phyloP scores from a whole-genome alignment of 2,888 invertebrate species.

The Athripsodes cinereus region DNA sequence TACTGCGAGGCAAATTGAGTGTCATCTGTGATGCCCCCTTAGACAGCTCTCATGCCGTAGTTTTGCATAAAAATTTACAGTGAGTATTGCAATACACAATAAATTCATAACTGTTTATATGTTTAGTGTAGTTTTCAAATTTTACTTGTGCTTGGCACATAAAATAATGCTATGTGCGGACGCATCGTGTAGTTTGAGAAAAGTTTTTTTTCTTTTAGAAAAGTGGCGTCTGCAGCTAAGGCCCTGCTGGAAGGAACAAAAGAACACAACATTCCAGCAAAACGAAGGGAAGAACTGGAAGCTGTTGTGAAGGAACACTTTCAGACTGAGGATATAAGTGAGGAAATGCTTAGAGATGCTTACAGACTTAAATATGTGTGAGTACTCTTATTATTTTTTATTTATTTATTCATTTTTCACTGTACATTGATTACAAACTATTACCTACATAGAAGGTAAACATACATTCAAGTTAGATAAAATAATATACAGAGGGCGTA shows the following conservation, averaged over 20 bases:
- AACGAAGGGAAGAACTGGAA: slow-evolving; percentile 44
- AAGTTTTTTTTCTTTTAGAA: slow-evolving; percentile 33
- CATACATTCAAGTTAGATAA: too few species aligned
- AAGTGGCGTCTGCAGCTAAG: slow-evolving; percentile 54
- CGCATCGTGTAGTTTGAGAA: too few species aligned
- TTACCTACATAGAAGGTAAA: too few species aligned
- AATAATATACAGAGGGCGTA: too few species aligned
- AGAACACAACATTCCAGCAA: slow-evolving; percentile 47
- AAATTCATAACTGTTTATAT: too few species aligned
- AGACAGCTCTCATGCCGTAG: slow-evolving; percentile 31
- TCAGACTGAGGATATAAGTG: slow-evolving; percentile 38
- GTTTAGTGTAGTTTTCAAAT: too few species aligned
- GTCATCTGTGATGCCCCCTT: slow-evolving; percentile 59
- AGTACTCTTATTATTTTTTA: slow-evolving; percentile 27
- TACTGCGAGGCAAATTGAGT: slow-evolving; percentile 54
- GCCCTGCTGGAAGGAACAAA: slow-evolving; percentile 42
- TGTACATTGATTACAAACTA: too few species aligned
- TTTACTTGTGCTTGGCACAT: too few species aligned
- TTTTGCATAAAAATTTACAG: slow-evolving; percentile 1
- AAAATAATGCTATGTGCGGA: too few species aligned
- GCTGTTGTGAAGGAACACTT: slow-evolving; percentile 47
- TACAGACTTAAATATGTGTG: slow-evolving; percentile 44
- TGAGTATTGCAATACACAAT: neutral
- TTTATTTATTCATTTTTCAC: too few species aligned
- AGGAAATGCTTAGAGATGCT: slow-evolving; percentile 48